Percentiles rank a stretch among this genome's conserved stretches.
Evolutionary conservation across 2,113 vertebrate genomes (phyloP).

Genomic region (Sterrhoptilus dennistouni): DNA sequence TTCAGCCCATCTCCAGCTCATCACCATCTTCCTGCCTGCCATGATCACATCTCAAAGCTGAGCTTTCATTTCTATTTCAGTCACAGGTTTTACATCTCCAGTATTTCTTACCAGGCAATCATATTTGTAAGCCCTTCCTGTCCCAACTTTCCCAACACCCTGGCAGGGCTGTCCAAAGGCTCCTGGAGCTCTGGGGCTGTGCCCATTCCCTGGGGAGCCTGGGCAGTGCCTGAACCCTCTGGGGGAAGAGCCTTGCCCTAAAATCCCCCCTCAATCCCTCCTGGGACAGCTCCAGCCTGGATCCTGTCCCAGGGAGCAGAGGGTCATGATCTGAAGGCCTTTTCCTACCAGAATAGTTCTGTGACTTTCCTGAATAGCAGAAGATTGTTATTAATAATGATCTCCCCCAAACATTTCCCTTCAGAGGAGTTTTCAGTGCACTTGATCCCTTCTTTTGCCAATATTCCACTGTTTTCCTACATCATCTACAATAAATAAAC

Average conservation of each 20-base stretch:
- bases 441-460: background rate
- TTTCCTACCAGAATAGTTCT: background rate
- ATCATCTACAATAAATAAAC: background rate
- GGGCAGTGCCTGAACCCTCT: background rate
- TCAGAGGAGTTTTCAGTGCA: background rate
- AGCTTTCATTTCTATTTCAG: too few relatives aligned
- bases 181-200: background rate
- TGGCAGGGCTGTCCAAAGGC: background rate
- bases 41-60: too few relatives aligned
- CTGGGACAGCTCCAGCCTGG: background rate
- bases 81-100: too few relatives aligned
- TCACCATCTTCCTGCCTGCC: too few relatives aligned
- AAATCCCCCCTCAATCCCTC: background rate
- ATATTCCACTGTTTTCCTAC: background rate
- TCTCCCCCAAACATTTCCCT: background rate
- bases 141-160: background rate
- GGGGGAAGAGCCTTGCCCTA: background rate
- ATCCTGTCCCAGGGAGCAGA: background rate
- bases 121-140: too few relatives aligned
- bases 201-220: background rate
- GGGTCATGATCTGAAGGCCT: background rate
- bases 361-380: background rate
- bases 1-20: too few relatives aligned
- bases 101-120: too few relatives aligned
- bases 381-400: too few relatives aligned